A percentile compares a stretch with the other conserved stretches of the same genome.
phyloP scores from a whole-genome alignment of 2,797 vertebrate species.

The Muscicapa striata region DNA sequence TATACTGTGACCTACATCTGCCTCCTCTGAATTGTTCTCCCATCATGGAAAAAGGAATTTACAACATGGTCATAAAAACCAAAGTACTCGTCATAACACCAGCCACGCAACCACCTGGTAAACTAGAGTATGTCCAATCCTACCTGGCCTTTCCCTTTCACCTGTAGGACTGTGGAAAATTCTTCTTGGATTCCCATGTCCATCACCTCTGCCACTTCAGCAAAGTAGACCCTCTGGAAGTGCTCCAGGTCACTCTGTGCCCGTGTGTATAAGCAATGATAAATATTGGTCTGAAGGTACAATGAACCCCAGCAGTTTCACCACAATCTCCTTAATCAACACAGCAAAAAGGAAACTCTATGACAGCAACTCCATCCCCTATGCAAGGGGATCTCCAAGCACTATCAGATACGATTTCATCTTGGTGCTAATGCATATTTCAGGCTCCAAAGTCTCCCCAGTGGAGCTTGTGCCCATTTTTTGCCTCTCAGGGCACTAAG shows the following conservation, averaged over 20 bases:
- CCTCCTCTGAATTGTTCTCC: not conserved
- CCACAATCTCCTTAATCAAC: not conserved
- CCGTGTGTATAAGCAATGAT: not conserved
- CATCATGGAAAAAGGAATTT: not conserved
- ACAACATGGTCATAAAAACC: not conserved
- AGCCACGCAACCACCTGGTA: not conserved
- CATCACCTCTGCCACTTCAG: not conserved
- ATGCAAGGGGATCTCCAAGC: not conserved
- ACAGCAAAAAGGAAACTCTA: not conserved
- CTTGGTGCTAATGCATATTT: not conserved
- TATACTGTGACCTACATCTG: not conserved
- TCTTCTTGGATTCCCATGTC: not conserved
- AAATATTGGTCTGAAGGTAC: not conserved
- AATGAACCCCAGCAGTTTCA: not conserved
- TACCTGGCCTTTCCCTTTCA: not conserved
- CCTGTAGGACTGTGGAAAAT: not conserved
- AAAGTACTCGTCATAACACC: not conserved
- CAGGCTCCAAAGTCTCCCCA: not conserved
- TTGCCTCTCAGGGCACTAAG: not conserved
- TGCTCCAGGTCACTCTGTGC: not conserved
- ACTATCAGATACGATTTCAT: not conserved
- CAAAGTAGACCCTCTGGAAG: not conserved
- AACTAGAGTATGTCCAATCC: not conserved
- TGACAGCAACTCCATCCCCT: not conserved
- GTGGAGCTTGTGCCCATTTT: not conserved